These are phyloP conservation scores for Drosophila nasuta DNA, from an alignment of 1,140 invertebrate species.

Conservation along the genomic window DNA sequence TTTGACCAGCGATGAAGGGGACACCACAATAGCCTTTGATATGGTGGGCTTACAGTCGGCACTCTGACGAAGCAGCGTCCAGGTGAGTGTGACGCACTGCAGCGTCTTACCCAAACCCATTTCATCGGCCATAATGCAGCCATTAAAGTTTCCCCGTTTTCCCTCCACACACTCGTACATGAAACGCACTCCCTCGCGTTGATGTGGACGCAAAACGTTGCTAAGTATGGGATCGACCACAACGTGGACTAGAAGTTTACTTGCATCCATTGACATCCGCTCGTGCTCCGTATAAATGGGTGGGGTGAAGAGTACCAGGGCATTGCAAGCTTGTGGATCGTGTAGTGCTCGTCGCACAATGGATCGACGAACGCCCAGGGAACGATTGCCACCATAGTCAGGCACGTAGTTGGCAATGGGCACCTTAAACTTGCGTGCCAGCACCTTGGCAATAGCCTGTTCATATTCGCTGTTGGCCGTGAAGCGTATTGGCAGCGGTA, in stretches of 20 bases:
- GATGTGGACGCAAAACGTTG: constrained; percentile 97
- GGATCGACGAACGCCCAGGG: constrained; percentile 90
- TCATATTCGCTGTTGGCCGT: constrained; percentile 86
- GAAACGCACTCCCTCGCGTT: constrained; percentile 99
- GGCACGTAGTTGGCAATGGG: constrained; percentile 96
- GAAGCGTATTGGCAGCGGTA: constrained; percentile 54
- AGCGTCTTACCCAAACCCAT: constrained; percentile 98
- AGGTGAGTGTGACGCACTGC: constrained; percentile 98
- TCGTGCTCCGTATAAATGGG: constrained; percentile 87
- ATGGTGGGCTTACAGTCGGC: constrained; percentile 94
- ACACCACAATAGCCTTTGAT: constrained; percentile 97
- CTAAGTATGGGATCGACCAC: constrained; percentile 97
- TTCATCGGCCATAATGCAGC: constrained; percentile 99
- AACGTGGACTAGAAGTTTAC: constrained; percentile 92
- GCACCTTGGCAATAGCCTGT: constrained; percentile 90
- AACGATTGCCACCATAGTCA: constrained; percentile 86
- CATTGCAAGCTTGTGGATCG: constrained; percentile 97
- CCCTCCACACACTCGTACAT: constrained; percentile 99
- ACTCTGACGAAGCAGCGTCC: constrained; percentile 96
- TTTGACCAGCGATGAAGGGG: constrained; percentile 98
- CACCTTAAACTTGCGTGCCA: constrained; percentile 97
- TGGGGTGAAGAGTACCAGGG: constrained; percentile 95
- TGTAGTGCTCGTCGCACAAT: constrained; percentile 92
- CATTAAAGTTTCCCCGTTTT: constrained; percentile 91
- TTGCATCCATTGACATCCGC: constrained; percentile 69